Evolutionary conservation across 2,113 vertebrate genomes (phyloP), one percentile per base, ranked within the genome.

Genomic region (Periophthalmus modestus): DNA sequence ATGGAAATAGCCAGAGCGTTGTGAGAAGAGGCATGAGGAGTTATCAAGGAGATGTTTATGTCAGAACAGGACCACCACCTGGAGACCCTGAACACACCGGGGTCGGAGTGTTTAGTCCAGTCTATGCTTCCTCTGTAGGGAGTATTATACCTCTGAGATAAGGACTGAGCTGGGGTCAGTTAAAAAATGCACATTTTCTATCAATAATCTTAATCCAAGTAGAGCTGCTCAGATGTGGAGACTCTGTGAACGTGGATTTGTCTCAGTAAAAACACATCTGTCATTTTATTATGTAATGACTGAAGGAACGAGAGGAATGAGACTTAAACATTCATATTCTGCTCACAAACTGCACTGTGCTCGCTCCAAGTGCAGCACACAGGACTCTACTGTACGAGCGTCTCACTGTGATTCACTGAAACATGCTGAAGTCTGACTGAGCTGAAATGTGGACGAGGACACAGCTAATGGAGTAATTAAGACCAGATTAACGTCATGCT

Each of bases 401-500:
- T 10, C 48, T 48, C 63, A 33, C 55, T 71, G 67, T 21, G 34
- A 65, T 48, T 34, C 54, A 68, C 61, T 9, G 19, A 15, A 9
- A 66, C 34, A 43, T 43, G 16, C 34, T 19, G n/a, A 58, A 19
- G 59, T 33, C 46, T 73, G 47, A 69, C 65, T 69, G 48, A 69
- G 71, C 77, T 16, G 48, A 85, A 81, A 79, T 62, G 21, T 36
- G 70, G n/a, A 63, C 69, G 52, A 33, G 83, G 78, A 70, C 61
- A 13, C 79, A 61, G 66, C 77, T 91, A 88, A 91, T 91, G 87
- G 86, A 82, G 79, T 87, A 78, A 89, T 91, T 90, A 91, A 80
- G 66, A 70, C 54, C 34, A 71, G 88, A 89, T 91, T 86, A 86
- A 71, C 70, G 71, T 66, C 85, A 88, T 72, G 86, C 78, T 57